Evolutionary conservation across 2,797 vertebrate genomes (phyloP).

Genomic region (Arnoldichthys spilopterus): DNA sequence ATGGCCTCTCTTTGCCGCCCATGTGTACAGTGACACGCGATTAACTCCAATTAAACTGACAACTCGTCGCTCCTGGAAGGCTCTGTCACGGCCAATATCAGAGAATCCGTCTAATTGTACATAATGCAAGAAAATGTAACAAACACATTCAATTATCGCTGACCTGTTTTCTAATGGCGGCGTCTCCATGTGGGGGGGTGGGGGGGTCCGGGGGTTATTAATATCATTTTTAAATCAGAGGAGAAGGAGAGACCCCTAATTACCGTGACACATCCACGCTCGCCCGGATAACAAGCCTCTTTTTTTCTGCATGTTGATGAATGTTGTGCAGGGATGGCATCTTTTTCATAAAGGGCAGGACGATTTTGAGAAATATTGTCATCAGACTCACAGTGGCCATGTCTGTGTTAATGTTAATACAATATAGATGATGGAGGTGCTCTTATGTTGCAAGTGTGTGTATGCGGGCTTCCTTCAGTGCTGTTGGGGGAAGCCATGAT

Average conservation of each 20-base stretch:
- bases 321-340: conserved; percentile 31
- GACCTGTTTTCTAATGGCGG: conserved; percentile 77
- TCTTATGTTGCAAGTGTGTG: conserved; percentile 15
- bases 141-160: conserved; percentile 80
- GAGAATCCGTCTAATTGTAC: conserved; percentile 75
- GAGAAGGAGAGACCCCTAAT: conserved; percentile 71
- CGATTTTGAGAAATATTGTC: conserved; percentile 64
- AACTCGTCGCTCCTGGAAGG: conserved; percentile 72
- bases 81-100: conserved; percentile 72
- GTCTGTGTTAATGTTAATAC: conserved; percentile 56
- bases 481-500: conserved; percentile 67
- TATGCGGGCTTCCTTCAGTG: conserved; percentile 50
- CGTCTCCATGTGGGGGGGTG: conserved; percentile 25
- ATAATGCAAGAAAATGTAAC: conserved; percentile 76
- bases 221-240: conserved; percentile 72
- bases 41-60: conserved; percentile 82
- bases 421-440: conserved; percentile 64
- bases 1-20: conserved; percentile 58
- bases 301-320: conserved; percentile 67
- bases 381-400: neutral
- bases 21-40: conserved; percentile 62
- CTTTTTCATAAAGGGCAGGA: conserved; percentile 65
- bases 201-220: conserved; percentile 65
- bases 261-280: conserved; percentile 69
- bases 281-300: conserved; percentile 64